phyloP scores from a whole-genome alignment of 2,797 vertebrate species.

The Hypotaenidia philippensis region DNA sequence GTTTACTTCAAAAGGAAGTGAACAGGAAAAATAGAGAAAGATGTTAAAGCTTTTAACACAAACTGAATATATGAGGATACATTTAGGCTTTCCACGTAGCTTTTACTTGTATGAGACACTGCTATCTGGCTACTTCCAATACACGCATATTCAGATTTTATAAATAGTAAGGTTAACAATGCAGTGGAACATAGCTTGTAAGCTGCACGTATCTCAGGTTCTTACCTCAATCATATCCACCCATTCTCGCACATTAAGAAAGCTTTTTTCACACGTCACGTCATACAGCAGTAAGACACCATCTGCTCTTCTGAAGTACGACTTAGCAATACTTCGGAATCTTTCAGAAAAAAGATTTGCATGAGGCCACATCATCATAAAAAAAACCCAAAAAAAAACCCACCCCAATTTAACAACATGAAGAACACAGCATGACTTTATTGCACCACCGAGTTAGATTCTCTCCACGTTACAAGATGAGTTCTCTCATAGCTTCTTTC shows the following conservation, averaged over 20 bases:
- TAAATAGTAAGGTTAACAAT: neutral
- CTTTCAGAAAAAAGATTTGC: slow-evolving; percentile 68
- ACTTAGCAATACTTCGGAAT: slow-evolving; percentile 97
- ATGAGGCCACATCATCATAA: neutral
- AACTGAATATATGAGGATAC: neutral
- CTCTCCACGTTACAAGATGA: neutral
- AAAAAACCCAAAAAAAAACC: neutral
- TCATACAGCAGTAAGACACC: slow-evolving; percentile 94
- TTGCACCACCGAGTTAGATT: neutral
- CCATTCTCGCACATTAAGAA: slow-evolving; percentile 95
- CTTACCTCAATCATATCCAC: slow-evolving; percentile 94
- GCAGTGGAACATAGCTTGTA: neutral
- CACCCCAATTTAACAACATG: neutral
- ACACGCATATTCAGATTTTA: neutral
- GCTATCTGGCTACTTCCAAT: neutral
- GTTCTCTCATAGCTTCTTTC: neutral
- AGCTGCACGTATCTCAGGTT: neutral
- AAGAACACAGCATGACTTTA: neutral
- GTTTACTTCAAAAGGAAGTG: neutral
- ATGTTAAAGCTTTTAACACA: neutral
- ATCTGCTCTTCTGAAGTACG: slow-evolving; percentile 95
- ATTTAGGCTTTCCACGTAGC: neutral
- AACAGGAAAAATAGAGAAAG: neutral
- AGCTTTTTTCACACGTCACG: slow-evolving; percentile 93
- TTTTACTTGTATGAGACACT: neutral